These are phyloP conservation scores for Apogon talboti DNA, from an alignment of 2,797 vertebrate species.

Conservation along the genomic window DNA sequence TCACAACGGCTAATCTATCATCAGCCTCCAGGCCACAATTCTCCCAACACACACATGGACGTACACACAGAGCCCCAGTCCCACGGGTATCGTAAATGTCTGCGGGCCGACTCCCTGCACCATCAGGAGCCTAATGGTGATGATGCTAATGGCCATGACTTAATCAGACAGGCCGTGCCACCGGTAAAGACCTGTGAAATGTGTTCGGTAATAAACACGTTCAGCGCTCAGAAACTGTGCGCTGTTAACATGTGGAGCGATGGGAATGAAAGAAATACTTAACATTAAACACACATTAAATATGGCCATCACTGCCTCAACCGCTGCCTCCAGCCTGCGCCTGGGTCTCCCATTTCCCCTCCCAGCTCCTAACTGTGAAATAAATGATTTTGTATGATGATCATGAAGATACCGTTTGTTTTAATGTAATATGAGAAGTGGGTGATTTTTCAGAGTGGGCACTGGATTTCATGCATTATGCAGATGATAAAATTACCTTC, in stretches of 20 bases:
- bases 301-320: constrained; percentile 61
- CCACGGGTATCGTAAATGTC: constrained; percentile 68
- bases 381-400: constrained; percentile 28
- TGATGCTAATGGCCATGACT: constrained; percentile 73
- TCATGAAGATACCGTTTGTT: constrained; percentile 31
- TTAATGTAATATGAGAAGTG: constrained; percentile 36
- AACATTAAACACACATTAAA: constrained; percentile 63
- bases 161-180: constrained; percentile 64
- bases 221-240: constrained; percentile 8
- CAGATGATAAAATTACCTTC: constrained; percentile 80
- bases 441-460: constrained; percentile 81
- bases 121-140: constrained; percentile 65
- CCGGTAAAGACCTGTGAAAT: constrained; percentile 62
- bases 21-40: constrained; percentile 29
- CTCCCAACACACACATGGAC: constrained; percentile 22
- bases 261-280: constrained; percentile 48
- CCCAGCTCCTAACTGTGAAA: constrained; percentile 11
- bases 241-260: constrained; percentile 60
- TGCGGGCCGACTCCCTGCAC: constrained; percentile 45
- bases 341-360: constrained; percentile 77
- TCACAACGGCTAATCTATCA: constrained; percentile 44
- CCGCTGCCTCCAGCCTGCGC: constrained; percentile 87
- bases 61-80: constrained; percentile 29
- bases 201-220: constrained; percentile 54
- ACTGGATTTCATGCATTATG: constrained; percentile 73